Base-by-base conservation (phyloP, 64 coral and sea anemone genomes). In the Montipora efflorescens region DNA sequence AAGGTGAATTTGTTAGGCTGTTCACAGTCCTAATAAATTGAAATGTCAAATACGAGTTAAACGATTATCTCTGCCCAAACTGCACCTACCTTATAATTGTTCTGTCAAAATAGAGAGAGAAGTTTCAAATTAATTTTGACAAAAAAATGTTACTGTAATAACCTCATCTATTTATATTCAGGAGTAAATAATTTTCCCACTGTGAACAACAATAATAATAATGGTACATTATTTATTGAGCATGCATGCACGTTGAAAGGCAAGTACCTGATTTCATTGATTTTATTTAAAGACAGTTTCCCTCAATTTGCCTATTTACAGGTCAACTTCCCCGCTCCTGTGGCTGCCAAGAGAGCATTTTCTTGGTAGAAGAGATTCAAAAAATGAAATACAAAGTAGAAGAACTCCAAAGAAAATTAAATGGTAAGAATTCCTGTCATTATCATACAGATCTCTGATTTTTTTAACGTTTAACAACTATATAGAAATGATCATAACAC, bases 181-280 rank as follows among this genome's bases (percentile, higher is more conserved):
- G 61, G 61, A 66, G 61, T 12, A 66, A 66, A 66, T 66, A 66
- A 66, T 66, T 66, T 66, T 66, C 61, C 61, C 61, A 66, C 12
- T 66, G 61, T 4, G 61, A 66, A 66, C 61, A 66, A 66, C 61
- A 66, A 66, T 66, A 66, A 66, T 66, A 66, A 66, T 66, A 71
- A 71, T 71, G 68, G 68, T 71, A 71, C 68, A 71, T 71, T 71
- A 71, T 71, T 71, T 71, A 71, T 71, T 71, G 68, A 71, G 68
- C 68, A 71, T 23, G 68, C 68, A 71, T 71, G 68, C 21, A 71
- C 68, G 8, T 71, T 71, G 68, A 71, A 71, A 71, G 68, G 68
- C 68, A 71, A 71, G 68, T 71, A 71, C 68, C 68, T 71, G 68
- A 71, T 71, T 71, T 71, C 68, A 71, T 71, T 71, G 19, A 71